These are phyloP conservation scores for Pachypsylla venusta DNA, from an alignment of 1,140 invertebrate species.

Conservation along the genomic window DNA sequence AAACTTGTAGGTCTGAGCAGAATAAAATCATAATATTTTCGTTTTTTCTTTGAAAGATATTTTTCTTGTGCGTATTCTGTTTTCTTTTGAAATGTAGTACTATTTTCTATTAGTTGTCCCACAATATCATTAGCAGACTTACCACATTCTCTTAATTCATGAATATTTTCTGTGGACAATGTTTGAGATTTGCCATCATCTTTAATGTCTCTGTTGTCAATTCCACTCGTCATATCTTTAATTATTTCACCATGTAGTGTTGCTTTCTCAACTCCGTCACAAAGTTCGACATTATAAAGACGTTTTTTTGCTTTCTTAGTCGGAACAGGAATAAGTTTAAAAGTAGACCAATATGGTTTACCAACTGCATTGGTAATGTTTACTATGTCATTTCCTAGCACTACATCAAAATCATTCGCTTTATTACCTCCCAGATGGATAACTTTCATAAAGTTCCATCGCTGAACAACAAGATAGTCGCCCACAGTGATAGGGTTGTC, in stretches of 20 bases:
- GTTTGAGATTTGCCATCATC: conserved; percentile 77
- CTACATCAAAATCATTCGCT: conserved; percentile 34
- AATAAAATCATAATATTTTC: conserved; percentile 71
- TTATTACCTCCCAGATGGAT: conserved; percentile 47
- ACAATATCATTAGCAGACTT: conserved; percentile 68
- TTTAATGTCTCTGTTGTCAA: conserved; percentile 69
- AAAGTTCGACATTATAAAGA: conserved; percentile 39
- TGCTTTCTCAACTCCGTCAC: conserved; percentile 34
- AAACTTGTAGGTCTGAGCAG: conserved; percentile 59
- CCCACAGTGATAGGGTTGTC: conserved; percentile 39
- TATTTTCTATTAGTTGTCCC: conserved; percentile 72
- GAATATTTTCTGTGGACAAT: conserved; percentile 66
- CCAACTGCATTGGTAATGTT: conserved; percentile 51
- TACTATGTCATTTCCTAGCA: conserved; percentile 52
- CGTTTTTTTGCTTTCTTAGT: conserved; percentile 35
- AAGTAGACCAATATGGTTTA: conserved; percentile 58
- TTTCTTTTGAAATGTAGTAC: conserved; percentile 68
- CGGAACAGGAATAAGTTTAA: conserved; percentile 52
- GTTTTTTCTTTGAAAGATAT: conserved; percentile 85
- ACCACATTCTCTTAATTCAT: conserved; percentile 53
- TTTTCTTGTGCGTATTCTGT: conserved; percentile 89
- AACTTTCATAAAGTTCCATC: conserved; percentile 56
- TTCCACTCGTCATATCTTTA: conserved; percentile 35
- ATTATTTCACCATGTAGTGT: conserved; percentile 28
- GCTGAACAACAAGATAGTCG: conserved; percentile 54